Percentiles rank a stretch among this genome's conserved stretches.
These are phyloP conservation scores for Oscheius sp. DNA, from an alignment of 2,888 invertebrate genomes.

Conservation along the genomic window DNA sequence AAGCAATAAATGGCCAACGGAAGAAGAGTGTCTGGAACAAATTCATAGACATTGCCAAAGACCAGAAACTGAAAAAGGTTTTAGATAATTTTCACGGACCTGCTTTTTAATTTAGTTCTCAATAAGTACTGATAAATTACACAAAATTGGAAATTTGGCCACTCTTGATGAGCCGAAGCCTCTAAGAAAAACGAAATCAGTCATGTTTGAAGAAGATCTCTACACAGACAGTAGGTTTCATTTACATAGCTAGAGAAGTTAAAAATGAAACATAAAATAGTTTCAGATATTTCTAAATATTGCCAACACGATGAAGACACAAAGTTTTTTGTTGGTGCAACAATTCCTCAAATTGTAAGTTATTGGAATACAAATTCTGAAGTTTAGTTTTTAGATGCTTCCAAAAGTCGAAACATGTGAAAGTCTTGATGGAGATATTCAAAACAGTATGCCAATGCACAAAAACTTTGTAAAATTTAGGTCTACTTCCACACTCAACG, in stretches of 20 bases:
- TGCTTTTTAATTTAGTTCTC: background rate
- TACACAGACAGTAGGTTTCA: background rate
- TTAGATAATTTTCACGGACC: too few species aligned
- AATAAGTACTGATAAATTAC: slow-evolving; percentile 1
- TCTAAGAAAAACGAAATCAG: slow-evolving; percentile 8
- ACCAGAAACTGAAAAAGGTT: background rate
- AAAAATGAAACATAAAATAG: background rate
- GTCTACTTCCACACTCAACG: background rate
- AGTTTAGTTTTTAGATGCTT: background rate
- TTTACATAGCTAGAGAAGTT: too few species aligned
- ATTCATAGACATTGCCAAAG: slow-evolving; percentile 1
- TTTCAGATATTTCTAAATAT: too few species aligned
- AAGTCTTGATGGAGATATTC: slow-evolving; percentile 35
- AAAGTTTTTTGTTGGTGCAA: background rate
- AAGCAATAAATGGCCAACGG: slow-evolving; percentile 13
- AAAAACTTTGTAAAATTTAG: background rate
- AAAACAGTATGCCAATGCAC: background rate
- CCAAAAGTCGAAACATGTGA: slow-evolving; percentile 33
- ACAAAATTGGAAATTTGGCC: background rate
- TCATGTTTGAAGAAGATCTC: slow-evolving; percentile 2
- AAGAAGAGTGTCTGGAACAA: slow-evolving; percentile 20
- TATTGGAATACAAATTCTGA: background rate
- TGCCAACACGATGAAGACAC: background rate
- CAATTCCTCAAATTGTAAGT: slow-evolving; percentile 3
- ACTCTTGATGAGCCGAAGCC: background rate